These are phyloP conservation scores for Druceiella hillmani DNA, from an alignment of 2,888 invertebrate genomes.

Conservation along the genomic window DNA sequence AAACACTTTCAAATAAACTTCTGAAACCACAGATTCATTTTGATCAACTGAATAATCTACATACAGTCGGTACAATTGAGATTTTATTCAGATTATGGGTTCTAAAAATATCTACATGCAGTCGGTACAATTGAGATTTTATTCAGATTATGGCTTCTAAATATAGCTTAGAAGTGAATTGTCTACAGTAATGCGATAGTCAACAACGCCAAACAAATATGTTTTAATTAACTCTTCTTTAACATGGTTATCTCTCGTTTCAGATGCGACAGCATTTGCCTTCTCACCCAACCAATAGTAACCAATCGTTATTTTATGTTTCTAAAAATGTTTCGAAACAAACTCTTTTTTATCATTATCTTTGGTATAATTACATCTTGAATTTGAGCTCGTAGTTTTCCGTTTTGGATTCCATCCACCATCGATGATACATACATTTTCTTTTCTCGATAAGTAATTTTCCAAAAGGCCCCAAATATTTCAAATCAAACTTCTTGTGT, in stretches of 20 bases:
- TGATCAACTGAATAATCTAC: constrained; percentile 18
- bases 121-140: too few relatives aligned
- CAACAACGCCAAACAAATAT: constrained; percentile 17
- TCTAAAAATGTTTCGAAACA: constrained; percentile 14
- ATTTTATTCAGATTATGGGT: constrained; percentile 24
- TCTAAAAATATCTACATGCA: too few relatives aligned
- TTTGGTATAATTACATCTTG: constrained; percentile 21
- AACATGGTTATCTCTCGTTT: too few relatives aligned
- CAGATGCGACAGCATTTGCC: too few relatives aligned
- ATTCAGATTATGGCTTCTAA: constrained; percentile 25
- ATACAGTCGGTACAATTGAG: too few relatives aligned
- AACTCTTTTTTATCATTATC: constrained; percentile 22
- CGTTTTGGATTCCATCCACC: constrained; percentile 14
- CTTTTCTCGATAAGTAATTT: constrained; percentile 18
- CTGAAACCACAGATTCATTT: constrained; percentile 19
- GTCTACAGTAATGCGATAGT: constrained; percentile 25
- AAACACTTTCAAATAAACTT: constrained; percentile 25
- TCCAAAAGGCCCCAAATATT: constrained; percentile 18
- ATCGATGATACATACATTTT: constrained; percentile 18
- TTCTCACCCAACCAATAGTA: constrained; percentile 24
- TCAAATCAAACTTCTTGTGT: constrained; percentile 14
- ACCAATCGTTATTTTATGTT: constrained; percentile 20
- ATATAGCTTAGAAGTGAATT: constrained; percentile 24
- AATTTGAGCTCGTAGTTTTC: constrained; percentile 13
- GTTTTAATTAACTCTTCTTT: constrained; percentile 8